A percentile compares a stretch with the other conserved stretches of the same genome.
These are phyloP conservation scores for Lemur catta DNA, from an alignment of 2,797 vertebrate species.

Conservation along the genomic window DNA sequence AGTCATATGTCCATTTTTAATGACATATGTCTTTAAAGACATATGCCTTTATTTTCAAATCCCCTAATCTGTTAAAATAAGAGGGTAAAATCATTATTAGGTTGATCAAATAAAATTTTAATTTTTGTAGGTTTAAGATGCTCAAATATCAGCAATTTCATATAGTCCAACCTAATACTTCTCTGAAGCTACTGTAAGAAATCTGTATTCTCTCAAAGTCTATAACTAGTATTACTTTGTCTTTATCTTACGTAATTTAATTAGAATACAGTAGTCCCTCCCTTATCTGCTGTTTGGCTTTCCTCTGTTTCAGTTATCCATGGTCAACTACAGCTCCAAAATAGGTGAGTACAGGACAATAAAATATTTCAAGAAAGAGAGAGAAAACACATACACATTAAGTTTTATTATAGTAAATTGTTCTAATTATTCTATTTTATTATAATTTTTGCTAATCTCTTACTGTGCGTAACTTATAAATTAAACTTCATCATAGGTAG, in stretches of 20 bases:
- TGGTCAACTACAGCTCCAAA: neutral
- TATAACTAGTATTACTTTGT: neutral
- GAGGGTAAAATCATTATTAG: neutral
- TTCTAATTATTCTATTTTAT: neutral
- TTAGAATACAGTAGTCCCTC: neutral
- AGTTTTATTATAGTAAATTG: neutral
- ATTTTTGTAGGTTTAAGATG: neutral
- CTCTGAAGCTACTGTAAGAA: neutral
- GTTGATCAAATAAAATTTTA: neutral
- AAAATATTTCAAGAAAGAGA: neutral
- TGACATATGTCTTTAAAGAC: neutral
- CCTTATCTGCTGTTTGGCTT: neutral
- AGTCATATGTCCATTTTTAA: neutral
- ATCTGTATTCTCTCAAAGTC: neutral
- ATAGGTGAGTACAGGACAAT: neutral
- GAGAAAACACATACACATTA: neutral
- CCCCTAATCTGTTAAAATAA: neutral
- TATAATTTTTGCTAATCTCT: neutral
- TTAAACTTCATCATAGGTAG: neutral
- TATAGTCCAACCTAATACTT: neutral
- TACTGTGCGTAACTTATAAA: neutral
- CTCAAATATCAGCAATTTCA: conserved; percentile 34
- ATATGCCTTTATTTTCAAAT: neutral
- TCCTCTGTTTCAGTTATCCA: neutral
- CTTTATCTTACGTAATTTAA: neutral